Conservation (phyloP, 2,113 vertebrate species). For the Dromaius novaehollandiae region DNA sequence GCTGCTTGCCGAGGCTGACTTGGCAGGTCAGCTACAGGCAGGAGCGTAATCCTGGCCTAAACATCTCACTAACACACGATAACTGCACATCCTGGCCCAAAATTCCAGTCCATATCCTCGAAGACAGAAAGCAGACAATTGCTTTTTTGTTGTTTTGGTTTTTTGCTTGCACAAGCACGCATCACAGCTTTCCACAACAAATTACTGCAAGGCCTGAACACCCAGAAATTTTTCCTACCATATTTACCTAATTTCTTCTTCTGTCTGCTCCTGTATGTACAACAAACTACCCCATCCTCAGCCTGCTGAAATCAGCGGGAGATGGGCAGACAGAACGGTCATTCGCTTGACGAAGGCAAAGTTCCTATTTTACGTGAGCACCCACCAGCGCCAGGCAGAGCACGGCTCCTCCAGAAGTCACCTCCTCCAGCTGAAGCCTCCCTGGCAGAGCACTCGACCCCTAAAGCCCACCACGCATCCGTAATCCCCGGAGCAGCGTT, state of each 20-base stretch:
- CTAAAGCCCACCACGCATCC: fast-evolving
- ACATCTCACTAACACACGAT: not conserved
- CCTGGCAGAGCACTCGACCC: not conserved
- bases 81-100: not conserved
- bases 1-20: not conserved
- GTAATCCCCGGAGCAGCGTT: not conserved
- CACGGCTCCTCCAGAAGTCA: not conserved
- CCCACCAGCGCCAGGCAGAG: not conserved
- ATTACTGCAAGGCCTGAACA: not conserved
- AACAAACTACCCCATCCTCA: not conserved
- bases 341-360: not conserved
- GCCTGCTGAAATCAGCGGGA: not conserved
- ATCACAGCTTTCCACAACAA: not conserved
- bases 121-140: not conserved
- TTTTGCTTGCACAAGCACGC: not conserved
- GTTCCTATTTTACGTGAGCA: not conserved
- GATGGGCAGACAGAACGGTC: not conserved
- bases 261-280: not conserved
- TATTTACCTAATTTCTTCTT: not conserved
- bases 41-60: not conserved
- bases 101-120: not conserved
- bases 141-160: not conserved
- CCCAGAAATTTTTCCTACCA: not conserved
- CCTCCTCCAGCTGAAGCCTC: not conserved
- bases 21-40: not conserved